Evolutionary conservation across 2,797 vertebrate species (phyloP), one percentile per base, ranked within the genome.

Genomic region (Gobionotothen gibberifrons): DNA sequence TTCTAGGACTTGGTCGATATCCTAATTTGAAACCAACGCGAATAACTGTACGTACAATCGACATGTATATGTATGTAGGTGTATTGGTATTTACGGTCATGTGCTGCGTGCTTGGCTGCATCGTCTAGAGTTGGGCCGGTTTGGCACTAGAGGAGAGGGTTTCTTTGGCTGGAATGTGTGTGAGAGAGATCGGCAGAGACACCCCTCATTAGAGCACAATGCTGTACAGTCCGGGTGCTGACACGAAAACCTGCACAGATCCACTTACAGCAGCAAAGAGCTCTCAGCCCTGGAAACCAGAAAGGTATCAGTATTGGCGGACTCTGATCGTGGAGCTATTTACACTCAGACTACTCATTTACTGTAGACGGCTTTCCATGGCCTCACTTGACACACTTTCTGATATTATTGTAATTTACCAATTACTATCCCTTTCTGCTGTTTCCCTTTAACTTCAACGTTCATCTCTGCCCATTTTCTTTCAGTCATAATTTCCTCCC

Each of bases 181-280:
- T 80, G 78, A 85, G 83, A 81, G 80, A 78, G 78, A 64, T 36
- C 22, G 58, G 75, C 83, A 76, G 79, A 85, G 90, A 90, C 82
- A 85, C 81, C 87, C 85, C 92, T 94, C 93, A 92, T 93, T 93
- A 93, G 89, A 90, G 86, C 80, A 95, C 93, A 95, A 95, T 92
- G 92, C 83, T 43, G 83, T 78, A 86, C 93, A 94, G 94, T 94
- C 83, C 17, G 67, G 83, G 85, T 81, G 90, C 88, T 90, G 91
- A 93, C 89, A 93, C 42, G 58, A 79, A 36, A 90, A 84, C 86
- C 89, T 42, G 86, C 80, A 26, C 81, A 79, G 92, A 93, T 94
- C 88, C 86, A 72, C 82, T 93, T 93, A 90, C 92, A 87, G 83
- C 85, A 44, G 76, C 66, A n/a, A 76, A 39, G 68, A 73, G 57